Evolutionary conservation across 2,797 vertebrate species (phyloP).

Genomic region (Catharus ustulatus): DNA sequence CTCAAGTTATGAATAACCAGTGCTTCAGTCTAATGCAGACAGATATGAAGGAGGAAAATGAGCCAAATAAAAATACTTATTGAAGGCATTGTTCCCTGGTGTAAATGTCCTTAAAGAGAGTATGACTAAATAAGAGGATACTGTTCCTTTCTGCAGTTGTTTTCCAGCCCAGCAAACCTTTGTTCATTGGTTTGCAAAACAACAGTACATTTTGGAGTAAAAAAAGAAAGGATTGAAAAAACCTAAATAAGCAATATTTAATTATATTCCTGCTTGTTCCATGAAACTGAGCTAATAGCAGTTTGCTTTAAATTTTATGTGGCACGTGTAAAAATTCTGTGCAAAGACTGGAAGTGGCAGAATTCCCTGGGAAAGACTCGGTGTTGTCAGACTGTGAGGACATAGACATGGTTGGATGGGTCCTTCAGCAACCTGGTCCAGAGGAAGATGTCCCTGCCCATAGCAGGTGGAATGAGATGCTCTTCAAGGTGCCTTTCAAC

Average conservation of each 20-base stretch:
- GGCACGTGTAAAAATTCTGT: not conserved
- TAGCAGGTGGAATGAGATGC: not conserved
- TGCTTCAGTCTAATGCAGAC: not conserved
- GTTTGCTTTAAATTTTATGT: not conserved
- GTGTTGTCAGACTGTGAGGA: not conserved
- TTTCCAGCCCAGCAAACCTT: not conserved
- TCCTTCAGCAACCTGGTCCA: not conserved
- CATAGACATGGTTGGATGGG: fast-evolving
- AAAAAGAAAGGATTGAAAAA: not conserved
- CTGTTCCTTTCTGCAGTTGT: not conserved
- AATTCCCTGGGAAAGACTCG: not conserved
- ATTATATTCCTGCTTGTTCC: not conserved
- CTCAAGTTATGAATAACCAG: conserved; percentile 29
- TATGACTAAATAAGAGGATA: not conserved
- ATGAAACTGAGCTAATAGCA: not conserved
- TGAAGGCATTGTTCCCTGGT: conserved; percentile 26
- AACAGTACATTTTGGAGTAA: not conserved
- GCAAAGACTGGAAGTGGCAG: not conserved
- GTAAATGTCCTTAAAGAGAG: not conserved
- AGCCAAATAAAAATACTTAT: conserved; percentile 48
- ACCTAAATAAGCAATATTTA: not conserved
- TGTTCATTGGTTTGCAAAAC: not conserved
- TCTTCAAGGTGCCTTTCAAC: not conserved
- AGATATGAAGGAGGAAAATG: conserved; percentile 24
- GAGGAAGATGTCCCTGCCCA: not conserved